Evolutionary conservation across 1,140 invertebrate genomes (phyloP).

Genomic region (Penaeus vannamei): DNA sequence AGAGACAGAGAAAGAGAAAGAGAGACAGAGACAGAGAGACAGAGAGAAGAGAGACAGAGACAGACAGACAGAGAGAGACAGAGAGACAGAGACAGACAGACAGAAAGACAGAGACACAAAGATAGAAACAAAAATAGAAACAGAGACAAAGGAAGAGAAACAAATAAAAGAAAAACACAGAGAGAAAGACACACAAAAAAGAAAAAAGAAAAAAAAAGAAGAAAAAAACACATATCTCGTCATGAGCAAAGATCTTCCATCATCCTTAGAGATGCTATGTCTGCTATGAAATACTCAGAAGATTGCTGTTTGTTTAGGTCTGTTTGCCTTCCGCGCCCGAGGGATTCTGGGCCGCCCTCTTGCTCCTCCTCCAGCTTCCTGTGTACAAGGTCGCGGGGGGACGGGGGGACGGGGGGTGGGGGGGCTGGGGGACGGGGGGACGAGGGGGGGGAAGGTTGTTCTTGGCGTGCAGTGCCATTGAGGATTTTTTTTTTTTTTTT

Average conservation of each 20-base stretch:
- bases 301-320: too few relatives aligned
- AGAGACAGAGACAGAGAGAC: too few relatives aligned
- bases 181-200: background rate
- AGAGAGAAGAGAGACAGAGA: background rate
- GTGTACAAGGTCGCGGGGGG: background rate
- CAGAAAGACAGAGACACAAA: background rate
- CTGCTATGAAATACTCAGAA: too few relatives aligned
- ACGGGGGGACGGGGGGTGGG: background rate
- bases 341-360: too few relatives aligned
- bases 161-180: background rate
- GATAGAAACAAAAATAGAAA: background rate
- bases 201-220: background rate
- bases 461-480: too few relatives aligned
- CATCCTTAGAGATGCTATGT: too few relatives aligned
- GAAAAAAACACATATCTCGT: background rate
- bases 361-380: too few relatives aligned
- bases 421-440: background rate
- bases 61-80: background rate
- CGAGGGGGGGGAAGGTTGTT: too few relatives aligned
- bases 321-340: too few relatives aligned
- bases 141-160: background rate
- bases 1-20: background rate
- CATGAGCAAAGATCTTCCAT: too few relatives aligned
- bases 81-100: background rate
- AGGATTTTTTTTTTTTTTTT: too few relatives aligned